Evolutionary conservation across 2,113 vertebrate species (phyloP).

Genomic region (Macquaria australasica): DNA sequence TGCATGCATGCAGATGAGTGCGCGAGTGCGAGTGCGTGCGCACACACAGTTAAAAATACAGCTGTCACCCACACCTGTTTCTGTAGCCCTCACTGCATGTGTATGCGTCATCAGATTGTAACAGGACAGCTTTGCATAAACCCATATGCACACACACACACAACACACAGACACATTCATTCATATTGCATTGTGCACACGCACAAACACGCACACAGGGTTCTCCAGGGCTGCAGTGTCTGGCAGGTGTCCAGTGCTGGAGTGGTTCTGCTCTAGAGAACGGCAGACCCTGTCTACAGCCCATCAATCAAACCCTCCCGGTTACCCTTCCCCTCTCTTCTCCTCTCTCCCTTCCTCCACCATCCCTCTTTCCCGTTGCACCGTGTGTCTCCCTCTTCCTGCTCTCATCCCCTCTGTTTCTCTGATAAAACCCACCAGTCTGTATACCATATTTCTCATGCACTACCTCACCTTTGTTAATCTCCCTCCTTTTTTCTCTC

Average conservation of each 20-base stretch:
- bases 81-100: constrained; percentile 9
- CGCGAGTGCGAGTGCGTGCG: background rate
- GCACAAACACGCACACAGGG: background rate
- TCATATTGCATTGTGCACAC: background rate
- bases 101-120: constrained; percentile 32
- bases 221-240: constrained; percentile 66
- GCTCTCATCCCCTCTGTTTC: constrained; percentile 36
- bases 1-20: background rate
- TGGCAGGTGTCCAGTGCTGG: constrained; percentile 66
- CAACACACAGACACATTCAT: constrained; percentile 5
- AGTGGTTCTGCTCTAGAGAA: constrained; percentile 75
- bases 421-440: constrained; percentile 62
- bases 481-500: constrained; percentile 50
- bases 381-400: constrained; percentile 31
- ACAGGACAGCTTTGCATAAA: constrained; percentile 33
- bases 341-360: constrained; percentile 17
- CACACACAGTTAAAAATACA: constrained; percentile 33
- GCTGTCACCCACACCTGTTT: constrained; percentile 55
- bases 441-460: constrained; percentile 66
- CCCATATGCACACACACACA: constrained; percentile 31
- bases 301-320: constrained; percentile 71
- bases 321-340: constrained; percentile 24
- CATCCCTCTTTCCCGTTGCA: constrained; percentile 27
- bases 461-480: constrained; percentile 74
- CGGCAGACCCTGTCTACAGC: constrained; percentile 59